Base-by-base conservation (phyloP, 1,140 invertebrate genomes). In the Epicauta chinensis region DNA sequence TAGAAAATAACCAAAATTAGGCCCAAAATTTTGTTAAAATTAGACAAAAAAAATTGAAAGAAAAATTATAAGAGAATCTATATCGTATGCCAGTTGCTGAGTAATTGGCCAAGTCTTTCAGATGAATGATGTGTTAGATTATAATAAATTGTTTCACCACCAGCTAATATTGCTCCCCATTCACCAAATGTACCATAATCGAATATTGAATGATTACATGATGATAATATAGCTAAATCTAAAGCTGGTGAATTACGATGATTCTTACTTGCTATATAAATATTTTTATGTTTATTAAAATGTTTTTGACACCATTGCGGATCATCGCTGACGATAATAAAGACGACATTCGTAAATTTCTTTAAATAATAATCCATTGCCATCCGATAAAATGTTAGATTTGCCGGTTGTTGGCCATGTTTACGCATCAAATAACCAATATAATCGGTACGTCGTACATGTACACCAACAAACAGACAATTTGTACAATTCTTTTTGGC, bases 161-260 rank as follows among this genome's bases (percentile, higher is more conserved):
- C 77, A 40, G 79, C 75, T 34, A 85, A 65, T 60, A 83, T 79
- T 2, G 81, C 82, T 2, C 77, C 81, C 75, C 83, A 84, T 51
- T 81, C 80, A 5, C 83, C 82, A 56, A 81, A 86, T 9, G 82
- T 84, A 9, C 83, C 83, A 32, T 83, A 81, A 62, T 82, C 80
- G 56, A 84, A 81, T 42, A 86, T 80, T 53, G 78, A 77, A 59
- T 86, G 82, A 68, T 85, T 81, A 63, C 82, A 84, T 3, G 73
- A 68, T 5, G 78, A 72, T 58, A 86, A 69, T 14, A 84, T 73
- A 11, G 83, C 82, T 45, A 86, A 63, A 68, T 86, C 83, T 57
- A 77, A 66, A 11, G 76, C 78, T 1, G 78, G 75, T 16, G 71
- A 71, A 53, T 65, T 73, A 6, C 62, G 70, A 11, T 66, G 57